phyloP scores from a whole-genome alignment of 53 echinoderm and acorn worm genomes.

The Holothuria leucospilota region DNA sequence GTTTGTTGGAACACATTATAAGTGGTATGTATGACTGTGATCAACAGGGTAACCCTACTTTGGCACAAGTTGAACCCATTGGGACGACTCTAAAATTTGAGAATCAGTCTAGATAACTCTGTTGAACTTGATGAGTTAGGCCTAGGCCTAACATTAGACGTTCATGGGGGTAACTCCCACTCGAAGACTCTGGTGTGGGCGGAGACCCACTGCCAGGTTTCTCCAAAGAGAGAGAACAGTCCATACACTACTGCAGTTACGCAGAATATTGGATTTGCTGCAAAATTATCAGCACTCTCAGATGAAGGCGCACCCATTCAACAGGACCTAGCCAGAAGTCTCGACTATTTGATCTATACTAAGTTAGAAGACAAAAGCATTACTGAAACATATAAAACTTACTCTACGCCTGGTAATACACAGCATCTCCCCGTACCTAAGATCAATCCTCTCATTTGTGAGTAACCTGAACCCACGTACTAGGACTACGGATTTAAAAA shows the following conservation, averaged over 20 bases:
- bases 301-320: not conserved
- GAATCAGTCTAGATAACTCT: too few species aligned
- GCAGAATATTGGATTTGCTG: slow-evolving; percentile 12
- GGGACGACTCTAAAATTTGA: too few species aligned
- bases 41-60: too few species aligned
- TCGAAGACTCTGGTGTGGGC: too few species aligned
- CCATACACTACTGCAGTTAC: not conserved
- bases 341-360: not conserved
- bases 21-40: too few species aligned
- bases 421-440: not conserved
- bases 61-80: too few species aligned
- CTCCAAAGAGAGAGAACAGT: not conserved
- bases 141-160: too few species aligned
- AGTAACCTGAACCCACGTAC: not conserved
- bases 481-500: not conserved
- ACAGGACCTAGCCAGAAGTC: slow-evolving; percentile 2
- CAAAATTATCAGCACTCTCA: not conserved
- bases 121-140: too few species aligned
- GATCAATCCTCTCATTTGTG: not conserved
- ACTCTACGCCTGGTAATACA: not conserved
- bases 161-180: too few species aligned
- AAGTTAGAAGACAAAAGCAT: not conserved
- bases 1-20: too few species aligned
- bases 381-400: not conserved
- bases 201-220: too few species aligned